Evolutionary conservation across 1,140 invertebrate genomes (phyloP).

Genomic region (Drosophila teissieri): DNA sequence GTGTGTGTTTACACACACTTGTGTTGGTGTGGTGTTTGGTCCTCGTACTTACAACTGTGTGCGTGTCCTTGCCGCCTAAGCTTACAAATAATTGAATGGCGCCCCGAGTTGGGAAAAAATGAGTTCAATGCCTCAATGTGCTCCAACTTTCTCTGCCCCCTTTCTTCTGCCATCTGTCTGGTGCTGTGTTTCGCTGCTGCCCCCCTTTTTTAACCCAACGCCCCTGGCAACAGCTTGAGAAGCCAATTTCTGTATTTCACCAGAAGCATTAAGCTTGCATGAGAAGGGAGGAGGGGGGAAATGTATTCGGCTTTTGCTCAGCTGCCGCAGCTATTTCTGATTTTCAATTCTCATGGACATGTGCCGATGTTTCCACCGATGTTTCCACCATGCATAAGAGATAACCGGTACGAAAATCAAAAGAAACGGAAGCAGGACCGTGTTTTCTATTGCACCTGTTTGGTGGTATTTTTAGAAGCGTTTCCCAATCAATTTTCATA

Average conservation of each 20-base stretch:
- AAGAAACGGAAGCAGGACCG: conserved; percentile 1
- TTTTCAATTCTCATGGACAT: conserved; percentile 27
- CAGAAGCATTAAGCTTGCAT: conserved; percentile 51
- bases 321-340: conserved; percentile 11
- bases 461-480: conserved; percentile 8
- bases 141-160: not conserved
- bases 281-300: conserved; percentile 15
- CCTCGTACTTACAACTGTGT: conserved; percentile 1
- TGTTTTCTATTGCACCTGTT: conserved; percentile 34
- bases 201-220: not conserved
- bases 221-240: conserved; percentile 40
- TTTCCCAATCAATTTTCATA: conserved; percentile 39
- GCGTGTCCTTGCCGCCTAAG: conserved; percentile 42
- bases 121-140: conserved; percentile 37
- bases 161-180: conserved; percentile 28
- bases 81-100: conserved; percentile 49
- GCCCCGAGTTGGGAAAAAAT: conserved; percentile 20
- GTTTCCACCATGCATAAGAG: conserved; percentile 59
- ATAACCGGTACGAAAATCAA: conserved; percentile 14
- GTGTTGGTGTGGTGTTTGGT: not conserved
- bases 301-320: conserved; percentile 15
- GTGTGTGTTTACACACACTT: not conserved
- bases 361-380: conserved; percentile 39
- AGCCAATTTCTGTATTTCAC: conserved; percentile 44
- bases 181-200: not conserved